Percentiles rank a stretch among this genome's conserved stretches.
phyloP scores from a whole-genome alignment of 2,113 vertebrate species.

The Tupaia tana region DNA sequence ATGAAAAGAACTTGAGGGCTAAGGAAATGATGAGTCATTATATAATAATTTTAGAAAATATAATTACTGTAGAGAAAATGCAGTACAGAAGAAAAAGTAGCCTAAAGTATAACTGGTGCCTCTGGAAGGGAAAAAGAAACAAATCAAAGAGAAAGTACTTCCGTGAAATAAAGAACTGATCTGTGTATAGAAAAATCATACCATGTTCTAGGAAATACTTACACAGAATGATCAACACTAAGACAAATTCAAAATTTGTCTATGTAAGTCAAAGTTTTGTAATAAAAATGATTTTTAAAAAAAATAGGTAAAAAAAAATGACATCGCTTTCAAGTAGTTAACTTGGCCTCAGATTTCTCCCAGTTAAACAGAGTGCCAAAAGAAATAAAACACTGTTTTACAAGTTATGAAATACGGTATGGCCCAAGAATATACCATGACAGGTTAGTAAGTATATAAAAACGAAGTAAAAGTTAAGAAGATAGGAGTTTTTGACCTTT shows the following conservation, averaged over 20 bases:
- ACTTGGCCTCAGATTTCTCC: not conserved
- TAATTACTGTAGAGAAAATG: not conserved
- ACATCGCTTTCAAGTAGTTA: not conserved
- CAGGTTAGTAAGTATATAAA: not conserved
- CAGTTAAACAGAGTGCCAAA: not conserved
- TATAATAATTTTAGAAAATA: not conserved
- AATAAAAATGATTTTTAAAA: not conserved
- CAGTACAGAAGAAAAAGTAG: not conserved
- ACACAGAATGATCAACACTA: not conserved
- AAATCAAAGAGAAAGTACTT: not conserved
- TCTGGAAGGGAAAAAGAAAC: not conserved
- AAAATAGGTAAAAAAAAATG: not conserved
- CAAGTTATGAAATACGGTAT: not conserved
- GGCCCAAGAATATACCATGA: not conserved
- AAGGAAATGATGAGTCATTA: not conserved
- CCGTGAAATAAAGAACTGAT: not conserved
- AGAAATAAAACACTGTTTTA: not conserved
- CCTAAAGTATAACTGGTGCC: not conserved
- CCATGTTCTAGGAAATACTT: not conserved
- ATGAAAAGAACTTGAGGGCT: not conserved
- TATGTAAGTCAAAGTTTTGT: not conserved
- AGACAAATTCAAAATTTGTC: not conserved
- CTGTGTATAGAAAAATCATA: not conserved
- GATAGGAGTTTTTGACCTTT: not conserved
- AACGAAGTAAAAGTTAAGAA: not conserved